phyloP scores from a whole-genome alignment of 1,140 invertebrate species.

The Leguminivora glycinivorella region DNA sequence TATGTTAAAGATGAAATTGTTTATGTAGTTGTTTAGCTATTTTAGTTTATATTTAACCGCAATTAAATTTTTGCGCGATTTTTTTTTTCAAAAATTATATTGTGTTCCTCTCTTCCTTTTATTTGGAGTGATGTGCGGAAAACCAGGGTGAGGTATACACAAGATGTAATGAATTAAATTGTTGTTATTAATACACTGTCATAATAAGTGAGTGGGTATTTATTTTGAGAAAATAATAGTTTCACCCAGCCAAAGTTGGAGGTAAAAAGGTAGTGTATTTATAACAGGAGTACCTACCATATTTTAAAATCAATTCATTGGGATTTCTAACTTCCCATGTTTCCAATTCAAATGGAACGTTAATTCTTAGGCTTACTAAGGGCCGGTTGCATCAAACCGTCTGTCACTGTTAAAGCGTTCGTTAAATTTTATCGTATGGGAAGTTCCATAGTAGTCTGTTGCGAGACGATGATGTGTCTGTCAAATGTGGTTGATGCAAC shows the following conservation, averaged over 20 bases:
- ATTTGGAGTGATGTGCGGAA: neutral
- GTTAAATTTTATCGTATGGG: no score
- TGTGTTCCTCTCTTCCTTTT: neutral
- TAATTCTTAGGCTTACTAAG: no score
- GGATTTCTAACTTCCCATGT: neutral
- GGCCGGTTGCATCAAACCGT: no score
- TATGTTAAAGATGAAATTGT: slow-evolving; percentile 70
- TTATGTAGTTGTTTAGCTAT: slow-evolving; percentile 69
- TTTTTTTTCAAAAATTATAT: neutral
- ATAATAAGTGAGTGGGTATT: neutral
- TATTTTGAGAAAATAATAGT: neutral
- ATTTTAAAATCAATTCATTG: neutral
- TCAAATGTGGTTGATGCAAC: no score
- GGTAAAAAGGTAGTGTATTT: neutral
- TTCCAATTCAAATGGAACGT: neutral
- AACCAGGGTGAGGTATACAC: neutral
- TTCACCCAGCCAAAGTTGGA: neutral
- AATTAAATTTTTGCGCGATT: slow-evolving; percentile 3
- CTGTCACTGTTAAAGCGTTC: no score
- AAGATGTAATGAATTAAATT: neutral
- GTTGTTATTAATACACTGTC: neutral
- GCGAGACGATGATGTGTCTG: no score
- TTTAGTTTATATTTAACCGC: slow-evolving; percentile 60
- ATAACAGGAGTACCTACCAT: neutral
- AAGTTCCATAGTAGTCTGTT: no score